Evolutionary conservation across 1,140 invertebrate genomes (phyloP), one percentile per base, ranked within the genome.

Genomic region (Oryctes rhinoceros): DNA sequence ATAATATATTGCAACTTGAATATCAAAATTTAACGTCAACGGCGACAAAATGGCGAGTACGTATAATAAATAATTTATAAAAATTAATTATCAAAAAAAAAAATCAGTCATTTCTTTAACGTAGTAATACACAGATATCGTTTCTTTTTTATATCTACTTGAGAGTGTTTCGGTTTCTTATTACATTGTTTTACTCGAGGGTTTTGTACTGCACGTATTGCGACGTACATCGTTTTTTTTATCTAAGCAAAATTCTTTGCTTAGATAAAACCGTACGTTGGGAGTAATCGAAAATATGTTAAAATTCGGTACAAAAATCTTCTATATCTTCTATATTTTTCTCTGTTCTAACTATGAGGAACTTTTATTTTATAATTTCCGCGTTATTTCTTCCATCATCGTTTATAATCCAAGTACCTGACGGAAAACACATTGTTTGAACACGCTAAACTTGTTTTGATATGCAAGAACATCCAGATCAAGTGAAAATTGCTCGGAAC

Each of bases 201-300:
- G 10, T 67, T 67, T 67, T 67, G 65, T 67, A 67, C 65, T 67
- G 18, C 20, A 67, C 24, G 24, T 67, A 67, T 67, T 67, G 65
- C 65, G 13, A 15, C n/a, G 13, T 67, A 67, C 65, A 24, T 24
- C 0, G 3, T 1, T 6, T 67, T 67, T 1, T 11, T 15, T 15
- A n/a, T n/a, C n/a, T 53, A 53, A 15, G 49, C n/a, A 53, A 13
- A 53, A 53, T 24, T 18, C 18, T 67, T 67, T 30, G 24, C 13
- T 10, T 18, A 35, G 35, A 11, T 11, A 18, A 20, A 67, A 18
- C 5, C 6, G n/a, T 11, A 67, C 65, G 18, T 35, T 18, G 65
- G n/a, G 49, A 15, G 13, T 53, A 53, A 53, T 53, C n/a, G 49
- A 53, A 53, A 53, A 53, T 53, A 53, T 53, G 9, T 53, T 53